These are phyloP conservation scores for Hermaeophaga mercurialis DNA, from an alignment of 2,888 invertebrate genomes.

Conservation along the genomic window DNA sequence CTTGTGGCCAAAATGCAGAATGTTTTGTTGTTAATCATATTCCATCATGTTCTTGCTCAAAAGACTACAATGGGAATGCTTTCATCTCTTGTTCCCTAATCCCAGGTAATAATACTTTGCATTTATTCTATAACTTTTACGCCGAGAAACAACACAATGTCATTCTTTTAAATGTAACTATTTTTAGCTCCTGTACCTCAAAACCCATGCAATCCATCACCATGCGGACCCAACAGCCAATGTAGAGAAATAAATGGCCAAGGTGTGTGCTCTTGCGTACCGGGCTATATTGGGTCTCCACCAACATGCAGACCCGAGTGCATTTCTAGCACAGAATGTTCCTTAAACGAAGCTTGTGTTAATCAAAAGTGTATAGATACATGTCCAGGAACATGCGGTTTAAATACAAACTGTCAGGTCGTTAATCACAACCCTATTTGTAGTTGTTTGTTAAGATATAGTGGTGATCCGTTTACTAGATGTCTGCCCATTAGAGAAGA, in stretches of 20 bases:
- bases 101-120: constrained; percentile 60
- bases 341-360: constrained; percentile 70
- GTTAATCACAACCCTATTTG: constrained; percentile 78
- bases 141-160: background rate
- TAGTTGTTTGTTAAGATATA: constrained; percentile 67
- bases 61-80: constrained; percentile 72
- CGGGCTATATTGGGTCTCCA: constrained; percentile 71
- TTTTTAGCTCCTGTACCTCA: constrained; percentile 55
- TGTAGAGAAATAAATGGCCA: constrained; percentile 70
- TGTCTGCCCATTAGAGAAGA: constrained; percentile 56
- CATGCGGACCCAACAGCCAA: constrained; percentile 75
- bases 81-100: constrained; percentile 67
- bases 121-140: background rate
- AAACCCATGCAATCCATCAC: constrained; percentile 73
- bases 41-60: constrained; percentile 65
- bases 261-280: constrained; percentile 70
- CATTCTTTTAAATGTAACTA: no score
- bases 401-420: constrained; percentile 72
- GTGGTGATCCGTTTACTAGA: constrained; percentile 71
- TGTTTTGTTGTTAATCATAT: constrained; percentile 65
- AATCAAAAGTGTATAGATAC: constrained; percentile 77
- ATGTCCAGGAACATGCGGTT: constrained; percentile 77
- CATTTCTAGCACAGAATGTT: constrained; percentile 71
- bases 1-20: constrained; percentile 66
- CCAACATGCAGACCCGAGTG: constrained; percentile 76